Evolutionary conservation across 1,140 invertebrate species (phyloP), one percentile per base, ranked within the genome.

Genomic region (Macrobrachium rosenbergii): DNA sequence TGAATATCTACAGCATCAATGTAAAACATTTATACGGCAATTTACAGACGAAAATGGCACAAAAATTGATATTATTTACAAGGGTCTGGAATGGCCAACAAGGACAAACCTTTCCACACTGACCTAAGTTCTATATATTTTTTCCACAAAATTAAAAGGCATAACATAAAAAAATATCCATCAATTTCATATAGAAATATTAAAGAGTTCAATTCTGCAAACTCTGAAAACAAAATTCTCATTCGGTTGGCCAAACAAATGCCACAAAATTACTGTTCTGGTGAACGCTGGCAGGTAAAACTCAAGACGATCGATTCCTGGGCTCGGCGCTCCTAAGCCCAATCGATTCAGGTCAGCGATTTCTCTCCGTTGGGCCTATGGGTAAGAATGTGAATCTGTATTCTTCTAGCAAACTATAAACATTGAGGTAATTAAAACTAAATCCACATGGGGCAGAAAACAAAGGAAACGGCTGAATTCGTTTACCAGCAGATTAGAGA

Each of bases 231-330:
- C 19, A 2, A 62, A 10, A 23, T n/a, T 62, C 69, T 73, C 0
- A 63, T 43, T 64, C 19, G 0, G 2, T 0, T n/a, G 21, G 14
- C 16, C 12, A 52, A 11, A 58, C 16, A 62, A 73, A 75, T 52
- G 23, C 12, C 14, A 5, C 23, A 12, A 12, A 83, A 75, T 37
- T 63, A n/a, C 12, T 2, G 11, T 19, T 58, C 72, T 77, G 82
- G 82, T 45, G 82, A 63, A 6, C 10, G 0, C 5, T 76, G 82
- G 82, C 82, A 83, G n/a, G 10, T 63, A 62, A 7, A 6, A 45
- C 43, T 60, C 82, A 83, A 83, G 82, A 76, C 69, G 82, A 83
- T 83, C 82, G 82, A 83, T 83, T 83, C 69, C 69, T 43, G 60
- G 60, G 60, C 43, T 60, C 37, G 23, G 69, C 69, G 69, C 69